Base-by-base conservation (phyloP, 1,140 invertebrate species). In the Drosophila pseudoobscura region DNA sequence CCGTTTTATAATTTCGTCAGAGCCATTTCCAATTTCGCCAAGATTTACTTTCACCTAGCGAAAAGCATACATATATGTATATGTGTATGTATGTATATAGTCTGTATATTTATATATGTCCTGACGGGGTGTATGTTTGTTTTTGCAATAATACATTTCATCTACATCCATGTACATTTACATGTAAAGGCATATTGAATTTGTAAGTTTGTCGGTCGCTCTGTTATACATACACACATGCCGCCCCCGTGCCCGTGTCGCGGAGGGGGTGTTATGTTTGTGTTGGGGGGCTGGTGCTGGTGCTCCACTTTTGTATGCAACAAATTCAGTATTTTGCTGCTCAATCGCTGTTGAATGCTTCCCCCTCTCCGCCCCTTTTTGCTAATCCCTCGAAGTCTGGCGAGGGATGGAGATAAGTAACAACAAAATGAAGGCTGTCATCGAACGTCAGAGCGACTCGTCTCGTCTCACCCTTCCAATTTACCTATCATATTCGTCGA, bases 221-320 rank as follows among this genome's bases (percentile, higher is more conserved):
- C 80, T 78, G 75, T 83, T 78, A 87, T 87, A 88, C 83, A 88
- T 65, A 82, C 77, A 71, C 75, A 71, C 49, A 72, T 56, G 52
- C 26, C 46, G 51, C 49, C 60, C 31, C 59, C 31, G 15, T 39
- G 46, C 24, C n/a, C n/a, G 44, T 39, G 17, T 39, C 26, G 24
- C 15, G 44, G 4, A 13, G 47, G 8, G 46, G 35, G 43, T 31
- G 59, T 31, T 56, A 47, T 61, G 55, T 43, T 22, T 65, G 49
- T 72, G 49, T 52, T 43, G 29, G 54, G 51, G 35, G 13, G 35
- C 35, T 39, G 35, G 35, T 78, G 80, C 35, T 39, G 35, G 35
- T 78, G 80, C 72, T 84, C 78, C 82, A 85, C 64, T 71, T 85
- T 82, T 80, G 73, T 85, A 82, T 85, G 82, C 78, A 87, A 82